Base-by-base conservation (phyloP, 2,113 vertebrate species). In the Salminus brasiliensis region DNA sequence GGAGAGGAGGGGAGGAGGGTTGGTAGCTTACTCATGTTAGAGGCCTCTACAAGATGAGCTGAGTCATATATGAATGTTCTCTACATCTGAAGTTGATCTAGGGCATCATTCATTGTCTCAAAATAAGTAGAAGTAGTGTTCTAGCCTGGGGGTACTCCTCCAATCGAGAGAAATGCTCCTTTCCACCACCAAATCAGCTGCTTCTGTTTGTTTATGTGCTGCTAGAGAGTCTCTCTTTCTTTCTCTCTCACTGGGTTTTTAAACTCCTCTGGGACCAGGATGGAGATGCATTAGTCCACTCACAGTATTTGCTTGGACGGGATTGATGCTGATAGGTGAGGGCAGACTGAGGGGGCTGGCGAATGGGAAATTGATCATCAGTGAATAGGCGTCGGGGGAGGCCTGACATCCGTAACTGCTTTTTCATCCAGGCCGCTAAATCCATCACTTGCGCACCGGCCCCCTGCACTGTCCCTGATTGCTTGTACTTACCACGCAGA, bases 331-430 rank as follows among this genome's bases (percentile, higher is more conserved):
- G 89, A 88, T 89, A 81, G 83, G 85, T 74, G 79, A 83, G 83
- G 86, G 87, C 85, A 87, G 85, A 78, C 78, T 71, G 30, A n/a
- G n/a, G 65, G 65, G 80, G 87, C 86, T 74, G 86, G 78, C 83
- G 76, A 84, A 87, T 87, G 84, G 86, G 84, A 88, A 89, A 92
- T 91, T 91, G 89, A 92, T 92, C 89, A 90, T 86, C 2, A 70
- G 76, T 83, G 88, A 89, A 91, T 84, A 85, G 84, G 89, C 74
- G 85, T 88, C 90, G 60, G 84, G 88, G 89, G 91, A 89, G 81
- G 85, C 72, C 80, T 57, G 80, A 85, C 81, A 84, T 86, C 79
- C 87, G 79, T 82, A 85, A 83, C 88, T 78, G 88, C 84, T 88
- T 87, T 90, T 89, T 86, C 85, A 81, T 62, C 6, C 81, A 84